Conservation (phyloP, 2,888 invertebrate genomes). For the Ormyrus rosae region DNA sequence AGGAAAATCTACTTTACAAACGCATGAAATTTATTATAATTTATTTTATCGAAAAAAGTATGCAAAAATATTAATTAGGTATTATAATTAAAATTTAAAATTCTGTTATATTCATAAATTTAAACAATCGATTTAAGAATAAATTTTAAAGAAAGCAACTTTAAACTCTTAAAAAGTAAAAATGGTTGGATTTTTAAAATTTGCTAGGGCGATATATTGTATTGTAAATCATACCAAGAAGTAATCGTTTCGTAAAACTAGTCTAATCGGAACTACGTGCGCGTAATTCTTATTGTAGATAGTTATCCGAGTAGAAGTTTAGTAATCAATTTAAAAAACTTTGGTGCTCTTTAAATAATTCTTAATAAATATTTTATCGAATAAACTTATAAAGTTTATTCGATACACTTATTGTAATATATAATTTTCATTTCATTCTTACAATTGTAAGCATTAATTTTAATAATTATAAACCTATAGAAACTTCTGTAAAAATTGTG, state of each 20-base stretch:
- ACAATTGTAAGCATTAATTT: too few relatives aligned
- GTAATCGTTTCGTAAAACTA: conserved; percentile 46
- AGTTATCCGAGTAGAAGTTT: conserved; percentile 53
- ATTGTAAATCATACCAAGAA: conserved; percentile 5
- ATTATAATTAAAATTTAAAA: too few relatives aligned
- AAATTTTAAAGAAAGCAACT: not conserved
- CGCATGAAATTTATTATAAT: too few relatives aligned
- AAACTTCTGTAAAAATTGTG: too few relatives aligned
- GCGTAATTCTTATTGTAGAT: conserved; percentile 55
- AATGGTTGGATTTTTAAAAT: conserved; percentile 12
- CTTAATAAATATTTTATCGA: conserved; percentile 52
- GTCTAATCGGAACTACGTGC: conserved; percentile 46
- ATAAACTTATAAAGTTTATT: conserved; percentile 56
- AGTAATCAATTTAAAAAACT: conserved; percentile 54
- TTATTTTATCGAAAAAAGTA: too few relatives aligned
- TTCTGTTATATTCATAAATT: too few relatives aligned
- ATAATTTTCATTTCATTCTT: not conserved
- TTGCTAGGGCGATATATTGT: conserved; percentile 43
- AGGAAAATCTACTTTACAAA: too few relatives aligned
- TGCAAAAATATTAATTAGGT: too few relatives aligned
- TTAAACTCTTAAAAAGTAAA: conserved; percentile 39
- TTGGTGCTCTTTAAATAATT: conserved; percentile 67
- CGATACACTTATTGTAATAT: conserved; percentile 6
- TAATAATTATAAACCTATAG: too few relatives aligned
- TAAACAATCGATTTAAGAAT: too few relatives aligned